Evolutionary conservation across 2,797 vertebrate genomes (phyloP), one percentile per base, ranked within the genome.

Genomic region (Myripristis jacobus): DNA sequence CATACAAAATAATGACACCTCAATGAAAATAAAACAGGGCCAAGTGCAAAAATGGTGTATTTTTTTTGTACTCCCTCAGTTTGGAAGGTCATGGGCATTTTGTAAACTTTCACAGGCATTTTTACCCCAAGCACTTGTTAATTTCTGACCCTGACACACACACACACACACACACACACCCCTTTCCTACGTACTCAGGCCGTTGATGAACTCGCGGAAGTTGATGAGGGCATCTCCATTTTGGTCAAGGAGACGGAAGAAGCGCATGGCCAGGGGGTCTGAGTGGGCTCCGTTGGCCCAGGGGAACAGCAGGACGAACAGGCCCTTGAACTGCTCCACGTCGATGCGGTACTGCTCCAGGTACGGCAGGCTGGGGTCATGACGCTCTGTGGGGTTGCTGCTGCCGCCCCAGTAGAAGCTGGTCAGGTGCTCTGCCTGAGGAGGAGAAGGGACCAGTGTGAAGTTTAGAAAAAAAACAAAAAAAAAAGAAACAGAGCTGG

Each of bases 331-430:
- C 92, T 99, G 98, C 86, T 99, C 97, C 2, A 96, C 89, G 77
- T 99, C 96, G 1, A 99, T 98, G 74, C 98, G 97, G 80, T 99
- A 99, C 91, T 99, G 98, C 86, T 99, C 97, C 81, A 98, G 94
- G 82, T 99, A 99, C 0, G 98, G 97, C 88, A 99, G 94, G 90
- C 97, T 98, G 84, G 97, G 98, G 89, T 99, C 97, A 0, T 99
- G 98, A 2, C 96, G 93, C 85, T 98, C 97, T 3, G 93, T 93
- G 1, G 96, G 96, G 1, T 95, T 96, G 92, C 95, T 98, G 92
- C 93, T 97, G 24, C 97, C 95, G 0, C 97, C 97, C 98, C 98
- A 99, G 91, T 99, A 99, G 87, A 97, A 99, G 93, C 97, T 99
- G 56, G 96, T 98, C 85, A 99, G 93, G 84, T 99, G 97, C 54